A percentile compares a stretch with the other conserved stretches of the same genome.
phyloP scores from a whole-genome alignment of 1,140 invertebrate species.

The Probaryconus sp. region DNA sequence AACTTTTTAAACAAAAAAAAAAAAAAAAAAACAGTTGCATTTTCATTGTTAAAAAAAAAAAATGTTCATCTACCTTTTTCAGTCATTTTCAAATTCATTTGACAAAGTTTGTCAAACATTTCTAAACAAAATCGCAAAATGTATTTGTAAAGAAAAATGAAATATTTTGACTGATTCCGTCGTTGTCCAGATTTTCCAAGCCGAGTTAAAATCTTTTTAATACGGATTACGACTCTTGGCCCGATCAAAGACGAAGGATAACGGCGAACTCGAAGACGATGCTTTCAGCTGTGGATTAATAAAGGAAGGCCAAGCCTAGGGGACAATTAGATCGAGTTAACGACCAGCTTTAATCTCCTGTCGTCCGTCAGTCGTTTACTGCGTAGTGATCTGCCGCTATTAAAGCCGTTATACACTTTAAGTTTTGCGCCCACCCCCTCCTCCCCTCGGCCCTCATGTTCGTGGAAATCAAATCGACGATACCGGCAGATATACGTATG shows the following conservation, averaged over 20 bases:
- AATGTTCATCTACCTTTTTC: too few relatives aligned
- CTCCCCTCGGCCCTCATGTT: constrained; percentile 48
- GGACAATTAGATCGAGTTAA: constrained; percentile 79
- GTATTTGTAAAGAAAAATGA: too few relatives aligned
- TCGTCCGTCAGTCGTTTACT: constrained; percentile 78
- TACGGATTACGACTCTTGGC: constrained; percentile 59
- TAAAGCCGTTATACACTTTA: constrained; percentile 74
- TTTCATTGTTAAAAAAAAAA: too few relatives aligned
- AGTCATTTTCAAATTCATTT: too few relatives aligned
- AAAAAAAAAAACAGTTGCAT: too few relatives aligned
- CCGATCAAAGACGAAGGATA: constrained; percentile 53
- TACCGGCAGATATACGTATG: constrained; percentile 27
- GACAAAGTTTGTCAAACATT: too few relatives aligned
- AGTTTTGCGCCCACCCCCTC: constrained; percentile 56
- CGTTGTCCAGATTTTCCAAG: constrained; percentile 42
- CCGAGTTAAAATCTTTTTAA: constrained; percentile 24
- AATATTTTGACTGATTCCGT: too few relatives aligned
- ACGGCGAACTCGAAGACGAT: constrained; percentile 44
- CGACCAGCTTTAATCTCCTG: constrained; percentile 77
- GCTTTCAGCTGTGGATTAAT: constrained; percentile 74
- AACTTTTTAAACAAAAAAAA: too few relatives aligned
- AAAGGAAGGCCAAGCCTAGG: constrained; percentile 74
- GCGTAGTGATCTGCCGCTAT: constrained; percentile 77
- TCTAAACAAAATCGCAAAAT: too few relatives aligned
- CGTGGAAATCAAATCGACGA: constrained; percentile 62